Evolutionary conservation across 2,113 vertebrate species (phyloP).

Genomic region (Coreoperca whiteheadi): DNA sequence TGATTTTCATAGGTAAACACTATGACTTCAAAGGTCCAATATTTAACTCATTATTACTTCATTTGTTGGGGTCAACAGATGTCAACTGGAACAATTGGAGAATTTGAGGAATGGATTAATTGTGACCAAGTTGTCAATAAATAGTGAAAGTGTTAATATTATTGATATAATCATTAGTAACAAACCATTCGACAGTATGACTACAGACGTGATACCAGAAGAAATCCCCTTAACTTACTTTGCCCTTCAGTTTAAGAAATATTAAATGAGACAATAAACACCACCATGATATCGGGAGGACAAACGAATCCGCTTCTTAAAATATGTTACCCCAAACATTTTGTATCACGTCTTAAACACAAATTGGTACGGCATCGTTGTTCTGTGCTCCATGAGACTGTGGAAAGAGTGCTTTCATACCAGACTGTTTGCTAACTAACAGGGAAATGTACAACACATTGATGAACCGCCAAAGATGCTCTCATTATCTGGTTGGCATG

Average conservation of each 20-base stretch:
- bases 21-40: background rate
- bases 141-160: background rate
- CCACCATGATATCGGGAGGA: background rate
- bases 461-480: background rate
- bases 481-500: background rate
- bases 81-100: background rate
- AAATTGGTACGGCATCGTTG: background rate
- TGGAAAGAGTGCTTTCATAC: background rate
- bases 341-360: background rate
- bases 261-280: background rate
- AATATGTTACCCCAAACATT: background rate
- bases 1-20: background rate
- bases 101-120: background rate
- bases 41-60: background rate
- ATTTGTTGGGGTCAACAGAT: background rate
- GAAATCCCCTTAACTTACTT: background rate
- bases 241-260: background rate
- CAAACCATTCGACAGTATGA: too few relatives aligned
- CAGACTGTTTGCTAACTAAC: background rate
- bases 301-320: background rate
- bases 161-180: background rate
- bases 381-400: too few relatives aligned
- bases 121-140: background rate
- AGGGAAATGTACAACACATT: background rate
- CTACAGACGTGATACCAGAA: background rate